These are phyloP conservation scores for Pseudanteris insignis DNA, from an alignment of 2,888 invertebrate species.

Conservation along the genomic window DNA sequence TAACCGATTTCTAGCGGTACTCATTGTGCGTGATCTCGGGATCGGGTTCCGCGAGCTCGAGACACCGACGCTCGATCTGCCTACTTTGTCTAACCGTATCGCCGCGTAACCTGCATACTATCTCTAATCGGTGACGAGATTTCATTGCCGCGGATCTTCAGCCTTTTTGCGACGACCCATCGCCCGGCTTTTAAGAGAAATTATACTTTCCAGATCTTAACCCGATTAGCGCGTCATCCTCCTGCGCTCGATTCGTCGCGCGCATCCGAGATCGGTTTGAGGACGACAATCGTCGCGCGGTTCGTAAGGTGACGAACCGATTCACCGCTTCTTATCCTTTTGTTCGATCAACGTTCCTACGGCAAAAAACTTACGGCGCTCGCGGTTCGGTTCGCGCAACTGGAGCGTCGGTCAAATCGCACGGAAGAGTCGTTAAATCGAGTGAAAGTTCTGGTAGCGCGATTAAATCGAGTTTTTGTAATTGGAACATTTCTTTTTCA, in stretches of 20 bases:
- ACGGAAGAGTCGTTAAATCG: too few relatives aligned
- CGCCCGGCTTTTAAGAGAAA: conserved; percentile 23
- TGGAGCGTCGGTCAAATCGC: too few relatives aligned
- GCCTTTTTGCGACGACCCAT: conserved; percentile 15
- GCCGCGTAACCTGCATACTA: conserved; percentile 29
- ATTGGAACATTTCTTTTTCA: too few relatives aligned
- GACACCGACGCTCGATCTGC: conserved; percentile 29
- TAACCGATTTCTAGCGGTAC: conserved; percentile 42
- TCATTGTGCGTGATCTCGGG: conserved; percentile 37
- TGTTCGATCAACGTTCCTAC: too few relatives aligned
- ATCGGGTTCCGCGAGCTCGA: conserved; percentile 36
- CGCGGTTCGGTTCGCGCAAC: too few relatives aligned
- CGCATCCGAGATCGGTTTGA: too few relatives aligned
- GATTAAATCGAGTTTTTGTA: too few relatives aligned
- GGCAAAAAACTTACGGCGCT: too few relatives aligned
- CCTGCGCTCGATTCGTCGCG: too few relatives aligned
- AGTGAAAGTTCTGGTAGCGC: too few relatives aligned
- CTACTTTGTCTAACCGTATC: conserved; percentile 30
- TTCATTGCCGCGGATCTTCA: conserved; percentile 25
- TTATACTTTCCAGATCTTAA: conserved; percentile 23
- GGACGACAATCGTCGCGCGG: background rate
- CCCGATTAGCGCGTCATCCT: too few relatives aligned
- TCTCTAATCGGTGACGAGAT: conserved; percentile 37
- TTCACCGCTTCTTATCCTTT: too few relatives aligned
- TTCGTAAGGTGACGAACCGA: background rate